These are phyloP conservation scores for Pammene fasciana DNA, from an alignment of 2,888 invertebrate species.

Conservation along the genomic window DNA sequence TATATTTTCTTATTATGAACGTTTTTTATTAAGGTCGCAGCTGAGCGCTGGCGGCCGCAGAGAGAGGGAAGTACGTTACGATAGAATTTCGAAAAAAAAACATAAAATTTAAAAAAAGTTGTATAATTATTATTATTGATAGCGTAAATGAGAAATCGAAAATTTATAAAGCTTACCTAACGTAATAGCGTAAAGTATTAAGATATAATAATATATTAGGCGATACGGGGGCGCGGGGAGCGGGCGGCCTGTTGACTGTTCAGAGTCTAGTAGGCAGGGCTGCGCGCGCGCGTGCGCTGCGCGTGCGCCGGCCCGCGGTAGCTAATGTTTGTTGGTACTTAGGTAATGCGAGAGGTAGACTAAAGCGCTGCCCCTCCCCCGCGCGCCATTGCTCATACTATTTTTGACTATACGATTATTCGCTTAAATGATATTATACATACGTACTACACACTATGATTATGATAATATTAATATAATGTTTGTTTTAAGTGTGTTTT, in stretches of 20 bases:
- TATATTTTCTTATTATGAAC: constrained; percentile 86
- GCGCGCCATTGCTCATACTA: constrained; percentile 78
- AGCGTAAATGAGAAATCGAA: constrained; percentile 81
- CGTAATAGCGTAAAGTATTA: constrained; percentile 83
- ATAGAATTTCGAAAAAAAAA: constrained; percentile 82
- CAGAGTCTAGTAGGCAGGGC: constrained; percentile 49
- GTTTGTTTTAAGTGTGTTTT: constrained; percentile 84
- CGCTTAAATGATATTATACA: constrained; percentile 83
- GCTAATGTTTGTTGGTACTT: no score
- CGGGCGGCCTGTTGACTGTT: constrained; percentile 60
- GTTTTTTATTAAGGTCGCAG: constrained; percentile 85
- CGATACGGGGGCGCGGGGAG: constrained; percentile 74
- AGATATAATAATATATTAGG: constrained; percentile 79
- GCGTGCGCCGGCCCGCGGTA: constrained; percentile 20
- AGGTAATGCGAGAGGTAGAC: no score
- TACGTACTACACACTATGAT: constrained; percentile 83
- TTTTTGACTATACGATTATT: constrained; percentile 83
- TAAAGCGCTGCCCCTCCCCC: constrained; percentile 62
- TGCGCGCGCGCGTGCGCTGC: constrained; percentile 22
- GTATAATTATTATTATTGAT: constrained; percentile 83
- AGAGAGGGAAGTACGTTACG: constrained; percentile 81
- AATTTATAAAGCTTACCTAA: constrained; percentile 84
- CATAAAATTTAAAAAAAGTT: constrained; percentile 84
- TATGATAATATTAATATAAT: constrained; percentile 84
- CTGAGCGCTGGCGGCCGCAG: constrained; percentile 73